Conservation (phyloP, 2,113 vertebrate genomes). For the Neodon shergylaensis region DNA sequence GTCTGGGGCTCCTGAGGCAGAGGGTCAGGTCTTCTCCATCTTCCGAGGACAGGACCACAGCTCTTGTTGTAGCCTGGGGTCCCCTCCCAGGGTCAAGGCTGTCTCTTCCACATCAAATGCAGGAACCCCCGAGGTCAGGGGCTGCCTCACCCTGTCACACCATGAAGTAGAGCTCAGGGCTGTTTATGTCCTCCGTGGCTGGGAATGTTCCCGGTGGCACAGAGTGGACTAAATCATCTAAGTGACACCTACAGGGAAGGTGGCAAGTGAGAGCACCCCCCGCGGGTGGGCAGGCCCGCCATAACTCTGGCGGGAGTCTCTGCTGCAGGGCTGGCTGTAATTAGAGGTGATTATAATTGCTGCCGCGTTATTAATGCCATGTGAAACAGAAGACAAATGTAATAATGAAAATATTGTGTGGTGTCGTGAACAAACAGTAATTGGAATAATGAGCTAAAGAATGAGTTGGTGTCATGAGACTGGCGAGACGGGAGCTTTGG, state of each 20-base stretch:
- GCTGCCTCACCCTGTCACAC: background rate
- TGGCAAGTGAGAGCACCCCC: background rate
- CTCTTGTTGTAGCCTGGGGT: background rate
- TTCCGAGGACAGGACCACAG: constrained; percentile 12
- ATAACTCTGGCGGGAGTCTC: background rate
- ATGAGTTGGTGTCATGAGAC: constrained; percentile 58
- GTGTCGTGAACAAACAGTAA: constrained; percentile 69
- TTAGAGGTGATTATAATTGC: constrained; percentile 74
- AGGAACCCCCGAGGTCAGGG: constrained; percentile 20
- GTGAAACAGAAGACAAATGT: constrained; percentile 70
- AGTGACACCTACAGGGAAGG: background rate
- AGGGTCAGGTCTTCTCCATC: constrained; percentile 1
- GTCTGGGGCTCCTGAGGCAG: background rate
- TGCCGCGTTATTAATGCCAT: constrained; percentile 58
- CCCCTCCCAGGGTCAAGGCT: background rate
- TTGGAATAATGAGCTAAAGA: constrained; percentile 68
- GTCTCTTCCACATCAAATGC: constrained; percentile 14
- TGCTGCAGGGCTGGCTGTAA: constrained; percentile 49
- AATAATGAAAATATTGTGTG: constrained; percentile 75
- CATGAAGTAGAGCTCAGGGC: constrained; percentile 1
- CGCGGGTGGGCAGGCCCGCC: background rate
- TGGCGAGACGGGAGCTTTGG: background rate
- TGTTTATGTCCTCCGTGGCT: background rate
- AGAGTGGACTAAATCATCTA: background rate
- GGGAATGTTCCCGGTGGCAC: background rate